A percentile compares a stretch with the other conserved stretches of the same genome.
phyloP scores from a whole-genome alignment of 2,888 invertebrate genomes.

The Acleris sparsana region DNA sequence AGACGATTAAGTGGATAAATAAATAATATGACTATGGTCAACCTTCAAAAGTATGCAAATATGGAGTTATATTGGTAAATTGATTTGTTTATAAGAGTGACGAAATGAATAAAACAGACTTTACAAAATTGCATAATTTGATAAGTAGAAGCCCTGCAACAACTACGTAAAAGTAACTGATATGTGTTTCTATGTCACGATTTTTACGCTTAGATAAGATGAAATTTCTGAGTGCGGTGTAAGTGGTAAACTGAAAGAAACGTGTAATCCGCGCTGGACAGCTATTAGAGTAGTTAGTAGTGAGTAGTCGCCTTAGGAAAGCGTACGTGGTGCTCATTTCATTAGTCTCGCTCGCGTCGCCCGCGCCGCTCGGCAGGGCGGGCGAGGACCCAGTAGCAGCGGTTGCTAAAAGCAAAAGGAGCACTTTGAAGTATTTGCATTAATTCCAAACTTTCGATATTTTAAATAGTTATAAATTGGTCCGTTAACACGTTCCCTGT shows the following conservation, averaged over 20 bases:
- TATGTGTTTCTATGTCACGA: too few species aligned
- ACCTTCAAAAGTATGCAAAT: too few species aligned
- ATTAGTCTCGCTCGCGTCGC: slow-evolving; percentile 19
- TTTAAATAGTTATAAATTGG: background rate
- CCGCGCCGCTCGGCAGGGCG: background rate
- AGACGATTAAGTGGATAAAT: too few species aligned
- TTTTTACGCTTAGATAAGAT: background rate
- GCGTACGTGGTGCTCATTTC: slow-evolving; percentile 18
- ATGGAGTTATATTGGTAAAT: too few species aligned
- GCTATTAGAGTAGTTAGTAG: slow-evolving; percentile 8
- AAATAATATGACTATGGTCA: too few species aligned
- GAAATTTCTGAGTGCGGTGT: background rate
- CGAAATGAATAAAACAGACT: too few species aligned
- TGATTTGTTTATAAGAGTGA: too few species aligned
- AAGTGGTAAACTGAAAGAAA: background rate
- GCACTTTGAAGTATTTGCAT: background rate
- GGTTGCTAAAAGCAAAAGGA: too few species aligned
- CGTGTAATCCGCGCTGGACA: slow-evolving; percentile 1
- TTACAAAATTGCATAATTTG: background rate
- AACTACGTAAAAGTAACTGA: too few species aligned
- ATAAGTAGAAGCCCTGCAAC: too few species aligned
- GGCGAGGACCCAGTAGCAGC: slow-evolving; percentile 12
- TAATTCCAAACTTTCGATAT: background rate
- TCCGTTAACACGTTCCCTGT: too few species aligned
- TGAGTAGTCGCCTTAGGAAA: background rate